Conservation (phyloP, 30 jellyfish, hydroid and myxozoan species). For the Aurelia coerulea region DNA sequence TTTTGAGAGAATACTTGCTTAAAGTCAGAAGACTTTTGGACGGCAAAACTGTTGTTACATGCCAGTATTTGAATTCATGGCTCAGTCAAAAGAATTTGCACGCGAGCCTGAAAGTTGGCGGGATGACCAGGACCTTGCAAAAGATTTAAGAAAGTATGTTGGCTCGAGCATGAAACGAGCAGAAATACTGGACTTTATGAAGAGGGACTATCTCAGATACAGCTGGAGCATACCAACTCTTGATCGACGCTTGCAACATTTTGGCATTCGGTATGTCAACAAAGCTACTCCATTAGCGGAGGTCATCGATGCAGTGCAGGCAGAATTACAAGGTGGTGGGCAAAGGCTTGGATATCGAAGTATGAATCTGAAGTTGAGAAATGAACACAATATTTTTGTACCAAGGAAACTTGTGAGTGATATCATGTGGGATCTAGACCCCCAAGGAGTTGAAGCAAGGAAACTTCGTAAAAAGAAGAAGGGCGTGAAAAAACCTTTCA, state of each 20-base stretch:
- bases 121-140: constrained; percentile 37
- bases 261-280: constrained; percentile 41
- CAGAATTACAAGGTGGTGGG: constrained; percentile 3
- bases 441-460: constrained; percentile 37
- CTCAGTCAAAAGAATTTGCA: too few species aligned
- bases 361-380: constrained; percentile 14
- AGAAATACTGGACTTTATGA: constrained; percentile 64
- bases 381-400: constrained; percentile 21
- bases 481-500: constrained; percentile 17
- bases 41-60: too few species aligned
- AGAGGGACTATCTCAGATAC: constrained; percentile 56
- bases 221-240: constrained; percentile 76
- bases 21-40: too few species aligned
- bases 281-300: constrained; percentile 40
- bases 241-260: constrained; percentile 58
- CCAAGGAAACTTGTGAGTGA: constrained; percentile 24
- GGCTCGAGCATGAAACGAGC: constrained; percentile 28
- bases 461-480: constrained; percentile 31
- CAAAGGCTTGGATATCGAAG: neutral
- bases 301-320: constrained; percentile 17
- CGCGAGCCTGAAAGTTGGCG: constrained; percentile 26
- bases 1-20: too few species aligned
- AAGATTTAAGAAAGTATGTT: constrained; percentile 29
- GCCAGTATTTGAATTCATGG: too few species aligned
- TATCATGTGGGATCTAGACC: constrained; percentile 4